These are phyloP conservation scores for Anoplopoma fimbria DNA, from an alignment of 2,113 vertebrate genomes.

Conservation along the genomic window DNA sequence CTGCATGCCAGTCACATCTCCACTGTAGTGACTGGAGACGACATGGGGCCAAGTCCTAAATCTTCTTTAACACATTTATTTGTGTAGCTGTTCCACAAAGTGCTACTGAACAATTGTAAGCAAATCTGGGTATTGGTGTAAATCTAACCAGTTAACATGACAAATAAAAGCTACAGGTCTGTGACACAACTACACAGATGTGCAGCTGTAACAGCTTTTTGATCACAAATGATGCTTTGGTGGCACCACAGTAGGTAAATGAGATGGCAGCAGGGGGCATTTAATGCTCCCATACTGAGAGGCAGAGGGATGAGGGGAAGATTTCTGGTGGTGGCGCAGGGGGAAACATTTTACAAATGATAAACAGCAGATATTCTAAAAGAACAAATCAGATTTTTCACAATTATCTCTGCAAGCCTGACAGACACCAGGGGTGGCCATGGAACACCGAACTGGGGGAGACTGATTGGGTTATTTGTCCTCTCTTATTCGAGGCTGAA, in stretches of 20 bases:
- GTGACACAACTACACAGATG: conserved; percentile 6
- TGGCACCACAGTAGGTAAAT: conserved; percentile 72
- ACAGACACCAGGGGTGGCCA: conserved; percentile 89
- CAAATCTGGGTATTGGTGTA: conserved; percentile 20
- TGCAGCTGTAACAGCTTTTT: neutral
- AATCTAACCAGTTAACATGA: conserved; percentile 13
- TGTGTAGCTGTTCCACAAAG: conserved; percentile 11
- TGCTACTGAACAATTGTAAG: conserved; percentile 30
- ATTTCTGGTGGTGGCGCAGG: conserved; percentile 34
- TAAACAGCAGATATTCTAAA: conserved; percentile 86
- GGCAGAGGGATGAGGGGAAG: conserved; percentile 40
- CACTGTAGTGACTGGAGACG: neutral
- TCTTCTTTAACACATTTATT: conserved; percentile 13
- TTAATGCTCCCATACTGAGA: conserved; percentile 62
- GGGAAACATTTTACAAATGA: conserved; percentile 81
- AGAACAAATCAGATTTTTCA: conserved; percentile 97
- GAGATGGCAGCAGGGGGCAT: conserved; percentile 68
- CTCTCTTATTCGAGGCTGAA: conserved; percentile 90
- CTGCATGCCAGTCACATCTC: conserved; percentile 42
- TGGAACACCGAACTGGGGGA: conserved; percentile 85
- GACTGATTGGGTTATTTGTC: conserved; percentile 98
- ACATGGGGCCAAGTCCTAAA: neutral
- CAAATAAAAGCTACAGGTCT: conserved; percentile 2
- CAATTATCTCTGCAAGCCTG: conserved; percentile 97
- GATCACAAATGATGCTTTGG: conserved; percentile 34